Evolutionary conservation across 1,140 invertebrate species (phyloP).

Genomic region (Lucilia sericata): DNA sequence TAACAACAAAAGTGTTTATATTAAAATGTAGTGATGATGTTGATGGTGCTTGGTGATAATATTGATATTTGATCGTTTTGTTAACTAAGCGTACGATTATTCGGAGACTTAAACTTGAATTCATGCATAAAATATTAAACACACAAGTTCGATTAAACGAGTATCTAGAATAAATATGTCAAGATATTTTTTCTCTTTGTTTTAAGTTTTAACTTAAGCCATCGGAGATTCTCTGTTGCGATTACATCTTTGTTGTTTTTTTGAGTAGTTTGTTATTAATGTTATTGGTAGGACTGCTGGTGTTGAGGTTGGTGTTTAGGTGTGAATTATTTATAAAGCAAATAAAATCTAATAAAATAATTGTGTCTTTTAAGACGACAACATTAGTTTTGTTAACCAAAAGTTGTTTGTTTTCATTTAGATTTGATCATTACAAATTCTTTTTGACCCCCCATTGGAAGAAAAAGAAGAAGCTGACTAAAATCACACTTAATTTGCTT

Average conservation of each 20-base stretch:
- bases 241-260: background rate
- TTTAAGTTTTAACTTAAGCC: background rate
- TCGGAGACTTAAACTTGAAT: background rate
- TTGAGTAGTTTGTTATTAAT: background rate
- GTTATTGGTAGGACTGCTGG: background rate
- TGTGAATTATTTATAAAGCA: constrained; percentile 20
- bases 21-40: background rate
- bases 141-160: background rate
- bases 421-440: background rate
- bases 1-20: background rate
- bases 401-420: background rate
- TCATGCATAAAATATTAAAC: constrained; percentile 19
- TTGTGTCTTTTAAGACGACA: constrained; percentile 14
- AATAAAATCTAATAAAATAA: background rate
- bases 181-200: background rate
- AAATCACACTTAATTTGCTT: constrained; percentile 19
- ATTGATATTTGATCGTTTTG: constrained; percentile 19
- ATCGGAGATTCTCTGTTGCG: background rate
- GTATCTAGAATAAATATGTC: background rate
- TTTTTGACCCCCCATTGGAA: background rate
- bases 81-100: background rate
- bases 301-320: background rate
- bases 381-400: background rate
- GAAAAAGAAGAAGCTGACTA: background rate
- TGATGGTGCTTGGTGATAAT: background rate